Evolutionary conservation across 1,140 invertebrate genomes (phyloP), one percentile per base, ranked within the genome.

Genomic region (Drosophila guanche): DNA sequence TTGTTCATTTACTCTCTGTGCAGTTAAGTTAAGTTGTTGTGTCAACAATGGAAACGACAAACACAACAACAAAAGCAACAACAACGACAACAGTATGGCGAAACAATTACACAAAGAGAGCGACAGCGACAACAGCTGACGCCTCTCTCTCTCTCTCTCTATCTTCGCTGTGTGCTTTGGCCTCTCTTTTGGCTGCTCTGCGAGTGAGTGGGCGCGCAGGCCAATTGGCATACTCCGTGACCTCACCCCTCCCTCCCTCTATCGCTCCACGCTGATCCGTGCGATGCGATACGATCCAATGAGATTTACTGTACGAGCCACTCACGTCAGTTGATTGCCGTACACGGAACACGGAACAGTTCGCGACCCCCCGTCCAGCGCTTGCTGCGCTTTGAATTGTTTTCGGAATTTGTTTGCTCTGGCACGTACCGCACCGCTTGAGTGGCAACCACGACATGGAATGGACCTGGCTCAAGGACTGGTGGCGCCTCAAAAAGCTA

Each of bases 381-480:
- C 33, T 12, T 37, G 33, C 3, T 4, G 2, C 10, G 33, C 10
- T 10, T 37, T 10, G 0, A 37, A 37, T 12, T 12, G 10, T 12
- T 10, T 10, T 37, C 33, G 33, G 33, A 37, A 37, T 37, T 37
- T 4, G 10, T 3, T 12, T 37, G 33, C 8, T n/a, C 33, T 5
- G 20, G 7, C 43, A 46, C 43, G 43, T 46, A 46, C 8, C 16
- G 7, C 1, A 10, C 10, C 33, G 33, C 4, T 37, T 12, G 10
- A 37, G 33, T 37, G 33, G 33, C 4, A 8, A 37, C 3, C 33
- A 8, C 33, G 33, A 37, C 14, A 95, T 95, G 94, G 95, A 95
- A 91, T 95, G 95, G 94, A 93, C 94, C 65, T 95, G 94, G 94
- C 93, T 95, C 79, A 95, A 95, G 91, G 94, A 95, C 91, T 95